These are phyloP conservation scores for Drosophila sechellia DNA, from an alignment of 1,140 invertebrate genomes.

Conservation along the genomic window DNA sequence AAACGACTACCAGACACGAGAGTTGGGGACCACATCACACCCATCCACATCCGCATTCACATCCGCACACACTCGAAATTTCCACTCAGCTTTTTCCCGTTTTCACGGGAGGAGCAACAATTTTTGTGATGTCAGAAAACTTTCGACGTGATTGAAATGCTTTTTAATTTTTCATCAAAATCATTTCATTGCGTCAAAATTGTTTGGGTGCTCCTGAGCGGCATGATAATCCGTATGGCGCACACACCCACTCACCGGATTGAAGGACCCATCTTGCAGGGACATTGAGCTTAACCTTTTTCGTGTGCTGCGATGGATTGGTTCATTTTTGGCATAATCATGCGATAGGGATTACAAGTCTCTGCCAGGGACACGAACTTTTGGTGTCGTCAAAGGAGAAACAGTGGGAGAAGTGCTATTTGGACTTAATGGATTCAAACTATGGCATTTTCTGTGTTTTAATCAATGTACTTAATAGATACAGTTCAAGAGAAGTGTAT, in stretches of 20 bases:
- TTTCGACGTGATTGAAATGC: constrained; percentile 77
- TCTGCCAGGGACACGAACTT: constrained; percentile 35
- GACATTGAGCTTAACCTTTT: constrained; percentile 46
- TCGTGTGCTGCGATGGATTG: constrained; percentile 43
- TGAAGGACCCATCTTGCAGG: constrained; percentile 19
- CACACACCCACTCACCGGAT: not conserved
- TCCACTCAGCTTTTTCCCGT: constrained; percentile 4
- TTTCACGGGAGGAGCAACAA: constrained; percentile 31
- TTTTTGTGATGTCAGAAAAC: constrained; percentile 63
- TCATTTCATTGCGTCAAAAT: constrained; percentile 58
- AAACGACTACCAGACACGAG: constrained; percentile 39
- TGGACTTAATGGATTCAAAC: not conserved
- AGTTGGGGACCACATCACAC: not conserved
- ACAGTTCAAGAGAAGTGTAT: not conserved
- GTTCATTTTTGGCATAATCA: constrained; percentile 53
- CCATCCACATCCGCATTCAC: constrained; percentile 8
- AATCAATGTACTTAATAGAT: not conserved
- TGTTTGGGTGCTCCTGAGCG: constrained; percentile 29
- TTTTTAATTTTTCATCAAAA: constrained; percentile 69
- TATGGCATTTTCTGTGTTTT: no score
- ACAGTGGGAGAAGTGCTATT: constrained; percentile 19
- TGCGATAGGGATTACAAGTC: constrained; percentile 44
- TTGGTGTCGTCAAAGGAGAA: constrained; percentile 2
- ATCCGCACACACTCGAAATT: constrained; percentile 7
- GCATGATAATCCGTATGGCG: constrained; percentile 10